These are phyloP conservation scores for Terrapene triunguis DNA, from an alignment of 2,113 vertebrate species.

Conservation along the genomic window DNA sequence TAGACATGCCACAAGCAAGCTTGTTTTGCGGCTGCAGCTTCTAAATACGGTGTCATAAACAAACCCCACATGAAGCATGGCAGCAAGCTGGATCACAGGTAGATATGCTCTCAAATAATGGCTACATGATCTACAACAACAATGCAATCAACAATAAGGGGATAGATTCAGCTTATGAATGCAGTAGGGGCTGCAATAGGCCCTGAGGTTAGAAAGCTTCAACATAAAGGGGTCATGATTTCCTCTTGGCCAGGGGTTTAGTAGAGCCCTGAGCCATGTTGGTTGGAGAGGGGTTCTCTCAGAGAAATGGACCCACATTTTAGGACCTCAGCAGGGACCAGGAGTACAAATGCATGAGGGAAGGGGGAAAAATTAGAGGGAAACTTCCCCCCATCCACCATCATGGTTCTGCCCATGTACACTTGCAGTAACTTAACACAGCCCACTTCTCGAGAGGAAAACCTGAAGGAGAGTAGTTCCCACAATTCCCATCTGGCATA, in stretches of 20 bases:
- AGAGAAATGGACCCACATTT: background rate
- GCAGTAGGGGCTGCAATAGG: background rate
- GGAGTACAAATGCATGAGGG: background rate
- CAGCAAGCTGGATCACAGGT: background rate
- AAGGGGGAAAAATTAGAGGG: background rate
- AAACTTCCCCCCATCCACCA: background rate
- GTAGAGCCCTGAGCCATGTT: background rate
- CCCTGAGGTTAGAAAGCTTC: background rate
- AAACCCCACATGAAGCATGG: background rate
- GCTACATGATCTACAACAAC: background rate
- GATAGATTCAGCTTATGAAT: background rate
- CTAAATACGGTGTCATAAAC: background rate
- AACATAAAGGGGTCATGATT: background rate
- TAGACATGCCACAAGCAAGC: background rate
- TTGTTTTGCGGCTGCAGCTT: background rate
- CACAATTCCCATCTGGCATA: background rate
- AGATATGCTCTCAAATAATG: background rate
- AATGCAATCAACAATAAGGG: background rate
- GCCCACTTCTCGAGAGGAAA: background rate
- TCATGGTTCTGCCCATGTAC: background rate
- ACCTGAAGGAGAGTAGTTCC: background rate
- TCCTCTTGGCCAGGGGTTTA: background rate
- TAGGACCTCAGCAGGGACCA: background rate
- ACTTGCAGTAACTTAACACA: background rate
- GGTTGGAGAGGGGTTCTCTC: background rate